These are phyloP conservation scores for Eudyptes chrysolophus DNA, from an alignment of 2,113 vertebrate genomes.

Conservation along the genomic window DNA sequence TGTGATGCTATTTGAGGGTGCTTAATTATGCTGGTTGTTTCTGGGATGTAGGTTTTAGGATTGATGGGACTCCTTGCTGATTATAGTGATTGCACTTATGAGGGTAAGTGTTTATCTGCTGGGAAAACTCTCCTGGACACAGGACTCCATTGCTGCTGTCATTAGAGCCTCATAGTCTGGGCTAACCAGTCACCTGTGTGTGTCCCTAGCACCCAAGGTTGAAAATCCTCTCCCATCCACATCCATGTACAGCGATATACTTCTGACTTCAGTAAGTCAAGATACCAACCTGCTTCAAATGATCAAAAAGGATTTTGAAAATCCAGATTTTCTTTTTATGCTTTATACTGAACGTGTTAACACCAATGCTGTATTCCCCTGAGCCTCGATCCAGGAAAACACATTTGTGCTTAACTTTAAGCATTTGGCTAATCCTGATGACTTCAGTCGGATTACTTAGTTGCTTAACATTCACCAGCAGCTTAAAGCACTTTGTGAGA, in stretches of 20 bases:
- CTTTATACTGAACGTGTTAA: neutral
- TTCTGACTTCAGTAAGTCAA: neutral
- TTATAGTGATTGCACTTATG: neutral
- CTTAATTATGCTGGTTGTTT: neutral
- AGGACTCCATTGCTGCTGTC: neutral
- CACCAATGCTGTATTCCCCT: neutral
- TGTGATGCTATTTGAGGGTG: neutral
- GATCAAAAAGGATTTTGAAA: neutral
- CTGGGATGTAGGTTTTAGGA: neutral
- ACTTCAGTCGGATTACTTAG: slow-evolving; percentile 19
- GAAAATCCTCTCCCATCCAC: neutral
- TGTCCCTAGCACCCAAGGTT: no score
- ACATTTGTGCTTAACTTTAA: slow-evolving; percentile 26
- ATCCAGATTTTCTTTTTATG: neutral
- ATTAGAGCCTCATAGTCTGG: neutral
- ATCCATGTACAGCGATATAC: neutral
- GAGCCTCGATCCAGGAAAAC: neutral
- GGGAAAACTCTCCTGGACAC: neutral
- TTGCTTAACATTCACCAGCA: slow-evolving; percentile 13
- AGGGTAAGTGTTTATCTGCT: neutral
- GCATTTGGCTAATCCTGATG: slow-evolving; percentile 39
- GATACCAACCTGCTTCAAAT: neutral
- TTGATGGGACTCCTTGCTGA: neutral
- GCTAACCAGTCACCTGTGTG: neutral
- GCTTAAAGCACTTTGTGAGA: slow-evolving; percentile 21